These are phyloP conservation scores for Drosophila trapezifrons DNA, from an alignment of 1,140 invertebrate species.

Conservation along the genomic window DNA sequence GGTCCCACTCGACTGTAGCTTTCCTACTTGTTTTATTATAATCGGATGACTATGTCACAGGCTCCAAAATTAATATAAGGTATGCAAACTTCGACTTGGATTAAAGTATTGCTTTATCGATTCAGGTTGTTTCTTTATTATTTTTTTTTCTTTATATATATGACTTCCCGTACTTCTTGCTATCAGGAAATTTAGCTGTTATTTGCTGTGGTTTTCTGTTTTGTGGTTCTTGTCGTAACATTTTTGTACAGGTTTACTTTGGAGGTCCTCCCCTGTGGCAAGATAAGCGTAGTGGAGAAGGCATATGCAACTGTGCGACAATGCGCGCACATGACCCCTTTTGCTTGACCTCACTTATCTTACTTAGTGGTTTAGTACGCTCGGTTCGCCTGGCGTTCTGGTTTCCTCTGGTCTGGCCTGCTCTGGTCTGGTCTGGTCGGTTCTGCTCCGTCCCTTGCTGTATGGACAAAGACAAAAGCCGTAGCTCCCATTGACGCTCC, in stretches of 20 bases:
- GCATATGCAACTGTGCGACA: constrained; percentile 55
- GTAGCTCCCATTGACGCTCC: constrained; percentile 15
- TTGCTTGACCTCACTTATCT: constrained; percentile 82
- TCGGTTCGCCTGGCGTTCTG: constrained; percentile 27
- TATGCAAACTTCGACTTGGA: neutral
- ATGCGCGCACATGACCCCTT: constrained; percentile 82
- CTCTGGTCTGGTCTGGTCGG: constrained; percentile 1
- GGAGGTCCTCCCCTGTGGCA: constrained; percentile 28
- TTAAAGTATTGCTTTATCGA: constrained; percentile 35
- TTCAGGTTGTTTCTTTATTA: constrained; percentile 1
- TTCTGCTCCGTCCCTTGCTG: constrained; percentile 2
- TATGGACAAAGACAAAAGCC: constrained; percentile 59
- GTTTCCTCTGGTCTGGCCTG: constrained; percentile 15
- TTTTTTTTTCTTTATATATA: too few species aligned
- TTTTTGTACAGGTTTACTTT: constrained; percentile 35
- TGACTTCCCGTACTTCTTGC: constrained; percentile 18
- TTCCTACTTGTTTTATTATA: neutral
- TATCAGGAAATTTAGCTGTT: constrained; percentile 12
- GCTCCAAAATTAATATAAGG: neutral
- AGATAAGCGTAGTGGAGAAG: constrained; percentile 37
- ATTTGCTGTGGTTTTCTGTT: constrained; percentile 55
- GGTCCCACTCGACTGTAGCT: too few species aligned
- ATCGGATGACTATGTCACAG: neutral
- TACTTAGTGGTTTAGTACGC: constrained; percentile 79
- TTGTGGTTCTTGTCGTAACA: constrained; percentile 19